phyloP scores from a whole-genome alignment of 1,140 invertebrate genomes.

The Drosophila cardini region DNA sequence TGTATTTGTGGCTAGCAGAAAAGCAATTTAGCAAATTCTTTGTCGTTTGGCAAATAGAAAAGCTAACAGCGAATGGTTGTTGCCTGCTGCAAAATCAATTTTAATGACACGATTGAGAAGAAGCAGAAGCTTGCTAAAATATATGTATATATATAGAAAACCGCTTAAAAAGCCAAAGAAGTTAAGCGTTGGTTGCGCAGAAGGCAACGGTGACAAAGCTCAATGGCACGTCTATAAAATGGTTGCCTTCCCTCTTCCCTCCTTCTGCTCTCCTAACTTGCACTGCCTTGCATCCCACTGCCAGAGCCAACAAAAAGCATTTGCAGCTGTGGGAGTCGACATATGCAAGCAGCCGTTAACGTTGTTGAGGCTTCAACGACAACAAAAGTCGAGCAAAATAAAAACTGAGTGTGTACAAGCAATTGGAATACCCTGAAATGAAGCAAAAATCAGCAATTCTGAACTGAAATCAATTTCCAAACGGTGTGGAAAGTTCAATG shows the following conservation, averaged over 20 bases:
- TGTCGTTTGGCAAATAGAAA: conserved; percentile 79
- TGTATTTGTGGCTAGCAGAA: conserved; percentile 61
- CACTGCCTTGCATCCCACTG: background rate
- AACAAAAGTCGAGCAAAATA: background rate
- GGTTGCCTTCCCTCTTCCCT: conserved; percentile 15
- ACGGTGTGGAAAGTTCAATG: too few species aligned
- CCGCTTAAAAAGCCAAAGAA: conserved; percentile 47
- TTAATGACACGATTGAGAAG: conserved; percentile 70
- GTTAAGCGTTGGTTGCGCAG: conserved; percentile 32
- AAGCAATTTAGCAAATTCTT: conserved; percentile 82
- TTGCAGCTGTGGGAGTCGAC: conserved; percentile 21
- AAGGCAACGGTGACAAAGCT: conserved; percentile 41
- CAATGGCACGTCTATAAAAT: conserved; percentile 74
- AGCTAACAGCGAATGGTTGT: conserved; percentile 60
- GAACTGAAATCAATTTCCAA: too few species aligned
- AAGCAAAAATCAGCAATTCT: too few species aligned
- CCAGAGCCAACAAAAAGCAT: conserved; percentile 11
- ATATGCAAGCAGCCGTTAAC: conserved; percentile 30
- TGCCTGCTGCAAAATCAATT: conserved; percentile 72
- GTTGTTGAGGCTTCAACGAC: conserved; percentile 3
- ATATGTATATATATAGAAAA: conserved; percentile 30
- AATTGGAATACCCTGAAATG: background rate
- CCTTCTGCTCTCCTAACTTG: background rate
- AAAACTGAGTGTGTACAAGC: background rate
- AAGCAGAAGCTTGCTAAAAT: conserved; percentile 31